phyloP scores from a whole-genome alignment of 2,797 vertebrate species.

The Leucoraja ocellata region DNA sequence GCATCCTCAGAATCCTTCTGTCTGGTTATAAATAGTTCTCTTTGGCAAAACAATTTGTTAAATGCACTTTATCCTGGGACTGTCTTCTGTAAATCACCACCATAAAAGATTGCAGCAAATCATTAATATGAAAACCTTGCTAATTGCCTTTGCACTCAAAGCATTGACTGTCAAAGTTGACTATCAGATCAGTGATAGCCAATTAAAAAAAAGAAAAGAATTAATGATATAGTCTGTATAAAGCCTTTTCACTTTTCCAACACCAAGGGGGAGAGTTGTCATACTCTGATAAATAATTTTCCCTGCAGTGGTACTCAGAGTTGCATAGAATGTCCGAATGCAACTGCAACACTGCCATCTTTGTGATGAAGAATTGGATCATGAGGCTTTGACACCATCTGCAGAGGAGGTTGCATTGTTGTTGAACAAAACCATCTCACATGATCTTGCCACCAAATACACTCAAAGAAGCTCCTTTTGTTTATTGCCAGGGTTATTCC shows the following conservation, averaged over 20 bases:
- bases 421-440: background rate
- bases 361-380: conserved; percentile 39
- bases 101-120: background rate
- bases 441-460: background rate
- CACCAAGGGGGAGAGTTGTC: background rate
- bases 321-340: conserved; percentile 31
- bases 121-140: background rate
- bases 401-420: conserved; percentile 24
- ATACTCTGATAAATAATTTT: background rate
- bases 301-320: background rate
- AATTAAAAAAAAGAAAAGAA: background rate
- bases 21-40: background rate
- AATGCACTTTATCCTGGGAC: background rate
- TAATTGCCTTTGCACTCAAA: background rate
- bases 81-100: background rate
- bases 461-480: background rate
- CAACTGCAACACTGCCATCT: conserved; percentile 39
- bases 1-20: background rate
- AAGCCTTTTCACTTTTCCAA: background rate
- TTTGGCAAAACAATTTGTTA: background rate
- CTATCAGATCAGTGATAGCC: background rate
- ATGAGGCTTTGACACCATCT: conserved; percentile 37
- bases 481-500: background rate
- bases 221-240: background rate
- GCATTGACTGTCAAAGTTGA: background rate